Conservation (phyloP, 2,888 invertebrate genomes). For the Apeira syringaria region DNA sequence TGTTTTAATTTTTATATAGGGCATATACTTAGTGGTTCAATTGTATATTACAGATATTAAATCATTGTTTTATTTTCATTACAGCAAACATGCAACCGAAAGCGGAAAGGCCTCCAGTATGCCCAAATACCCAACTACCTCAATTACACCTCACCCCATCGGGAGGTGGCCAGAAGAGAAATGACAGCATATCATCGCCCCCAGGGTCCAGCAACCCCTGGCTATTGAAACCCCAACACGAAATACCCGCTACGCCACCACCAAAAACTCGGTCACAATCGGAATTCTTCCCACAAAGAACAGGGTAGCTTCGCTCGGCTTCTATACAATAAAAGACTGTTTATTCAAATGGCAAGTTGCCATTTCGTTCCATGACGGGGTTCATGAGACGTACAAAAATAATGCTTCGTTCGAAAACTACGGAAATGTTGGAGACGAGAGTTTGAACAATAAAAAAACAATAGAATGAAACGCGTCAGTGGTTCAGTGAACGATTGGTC, state of each 20-base stretch:
- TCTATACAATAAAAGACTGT: conserved; percentile 40
- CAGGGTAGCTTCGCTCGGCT: conserved; percentile 55
- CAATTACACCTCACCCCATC: conserved; percentile 69
- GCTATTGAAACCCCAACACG: conserved; percentile 69
- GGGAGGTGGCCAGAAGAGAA: conserved; percentile 50
- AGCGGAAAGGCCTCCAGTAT: conserved; percentile 63
- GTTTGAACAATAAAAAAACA: too few relatives aligned
- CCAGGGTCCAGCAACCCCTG: conserved; percentile 54
- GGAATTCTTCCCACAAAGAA: conserved; percentile 70
- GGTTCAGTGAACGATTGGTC: conserved; percentile 23
- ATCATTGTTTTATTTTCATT: conserved; percentile 32
- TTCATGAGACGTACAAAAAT: conserved; percentile 68
- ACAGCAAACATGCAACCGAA: conserved; percentile 72
- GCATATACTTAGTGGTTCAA: too few relatives aligned
- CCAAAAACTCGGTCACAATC: conserved; percentile 63
- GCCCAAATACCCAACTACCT: conserved; percentile 59
- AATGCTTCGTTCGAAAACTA: conserved; percentile 55
- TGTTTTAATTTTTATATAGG: too few relatives aligned
- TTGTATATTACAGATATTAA: too few relatives aligned
- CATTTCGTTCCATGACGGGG: conserved; percentile 64
- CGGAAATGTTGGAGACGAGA: conserved; percentile 52
- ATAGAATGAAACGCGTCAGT: conserved; percentile 48
- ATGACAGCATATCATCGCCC: conserved; percentile 48
- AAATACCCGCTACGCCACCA: conserved; percentile 73
- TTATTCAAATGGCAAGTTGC: conserved; percentile 70